Evolutionary conservation across 2,888 invertebrate species (phyloP), one percentile per base, ranked within the genome.

Genomic region (Aproaerema taeniolella): DNA sequence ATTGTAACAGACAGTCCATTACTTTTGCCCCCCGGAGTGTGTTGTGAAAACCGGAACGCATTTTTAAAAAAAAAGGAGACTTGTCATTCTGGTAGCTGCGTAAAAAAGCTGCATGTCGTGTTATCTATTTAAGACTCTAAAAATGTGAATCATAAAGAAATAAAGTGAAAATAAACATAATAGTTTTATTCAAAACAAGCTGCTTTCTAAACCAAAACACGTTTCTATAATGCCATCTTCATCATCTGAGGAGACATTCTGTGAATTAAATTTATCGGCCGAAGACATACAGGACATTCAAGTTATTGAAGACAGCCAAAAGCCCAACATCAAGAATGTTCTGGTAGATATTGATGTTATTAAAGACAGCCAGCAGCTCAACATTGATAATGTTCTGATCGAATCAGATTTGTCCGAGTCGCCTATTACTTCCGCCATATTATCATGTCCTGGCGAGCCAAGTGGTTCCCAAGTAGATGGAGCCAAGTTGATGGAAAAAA

Each of bases 181-280:
- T n/a, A n/a, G n/a, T n/a, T n/a, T n/a, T n/a, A n/a, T n/a, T n/a
- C n/a, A n/a, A n/a, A n/a, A n/a, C n/a, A 36, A 49, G 38, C 33
- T 44, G 44, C 45, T 46, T 39, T 38, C 45, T 20, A 45, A 46
- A 49, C 46, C 49, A 35, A 38, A 45, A 36, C 34, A 39, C 39
- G 36, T 41, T 11, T 31, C 31, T 36, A 47, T 44, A 44, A 47
- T 44, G 42, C 25, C 42, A 46, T 49, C 44, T 31, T 41, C 49
- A 49, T 49, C 49, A 46, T 46, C 46, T 41, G 38, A 49, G 45
- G 43, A 38, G 28, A 48, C 15, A 45, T 48, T 45, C 24, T 47
- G 35, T 47, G 49, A 42, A 38, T 31, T 42, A 0, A 49, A 49
- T 49, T 49, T 49, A 42, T 42, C 49, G 38, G 49, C 46, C 46